These are phyloP conservation scores for Adelphocoris suturalis DNA, from an alignment of 2,888 invertebrate species.

Conservation along the genomic window DNA sequence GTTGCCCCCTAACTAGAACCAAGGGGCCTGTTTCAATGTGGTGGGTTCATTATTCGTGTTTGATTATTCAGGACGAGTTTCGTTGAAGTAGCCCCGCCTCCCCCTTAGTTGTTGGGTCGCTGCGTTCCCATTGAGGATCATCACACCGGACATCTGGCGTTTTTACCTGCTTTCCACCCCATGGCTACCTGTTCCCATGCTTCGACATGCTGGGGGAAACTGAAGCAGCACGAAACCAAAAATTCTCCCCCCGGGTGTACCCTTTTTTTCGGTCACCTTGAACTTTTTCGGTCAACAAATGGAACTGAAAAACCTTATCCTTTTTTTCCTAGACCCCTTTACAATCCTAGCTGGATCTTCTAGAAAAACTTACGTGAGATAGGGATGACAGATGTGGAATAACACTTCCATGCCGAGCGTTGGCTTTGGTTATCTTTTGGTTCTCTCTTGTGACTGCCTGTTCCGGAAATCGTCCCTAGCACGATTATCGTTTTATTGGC, in stretches of 20 bases:
- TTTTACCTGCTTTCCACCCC: neutral
- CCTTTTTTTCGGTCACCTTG: neutral
- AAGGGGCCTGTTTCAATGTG: neutral
- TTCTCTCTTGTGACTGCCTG: no score
- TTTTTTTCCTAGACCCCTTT: neutral
- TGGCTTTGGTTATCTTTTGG: no score
- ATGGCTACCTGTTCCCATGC: conserved; percentile 7
- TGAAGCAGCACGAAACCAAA: neutral
- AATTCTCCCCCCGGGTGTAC: neutral
- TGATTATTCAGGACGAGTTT: conserved; percentile 37
- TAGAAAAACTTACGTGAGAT: neutral
- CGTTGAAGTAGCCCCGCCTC: neutral
- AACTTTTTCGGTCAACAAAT: neutral
- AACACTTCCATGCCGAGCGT: neutral
- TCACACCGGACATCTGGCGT: conserved; percentile 32
- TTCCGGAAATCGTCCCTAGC: no score
- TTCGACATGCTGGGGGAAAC: neutral
- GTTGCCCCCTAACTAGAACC: neutral
- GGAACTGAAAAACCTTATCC: conserved; percentile 1
- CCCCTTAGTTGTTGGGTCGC: neutral
- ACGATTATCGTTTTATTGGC: no score
- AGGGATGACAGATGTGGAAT: neutral
- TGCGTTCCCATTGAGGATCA: conserved; percentile 27
- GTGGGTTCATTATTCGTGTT: conserved; percentile 37
- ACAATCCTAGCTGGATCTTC: neutral